Base-by-base conservation (phyloP, 2,888 invertebrate genomes). In the Aelia acuminata region DNA sequence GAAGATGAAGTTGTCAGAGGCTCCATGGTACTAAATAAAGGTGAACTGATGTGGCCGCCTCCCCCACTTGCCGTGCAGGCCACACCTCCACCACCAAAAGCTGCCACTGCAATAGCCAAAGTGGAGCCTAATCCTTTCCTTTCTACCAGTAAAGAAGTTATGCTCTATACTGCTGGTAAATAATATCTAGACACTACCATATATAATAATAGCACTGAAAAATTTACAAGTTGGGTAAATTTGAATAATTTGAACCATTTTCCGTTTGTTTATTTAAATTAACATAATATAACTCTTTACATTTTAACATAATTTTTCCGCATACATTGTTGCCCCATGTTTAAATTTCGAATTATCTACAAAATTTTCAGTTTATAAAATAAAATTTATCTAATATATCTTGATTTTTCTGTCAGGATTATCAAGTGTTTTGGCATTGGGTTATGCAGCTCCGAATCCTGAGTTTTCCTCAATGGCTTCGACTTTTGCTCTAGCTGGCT, bases 1-100 rank as follows among this genome's bases (percentile, higher is more conserved):
- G 95, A 96, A 90, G 97, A 98, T 92, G 97, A 98, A 92, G 97
- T 98, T 86, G 95, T 97, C 0, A 94, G 97, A 39, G 97, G 97
- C 0, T 95, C 96, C 85, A 96, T 97, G 90, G 94, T 98, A 80
- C 93, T 97, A 75, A 94, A 96, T 89, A 94, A 95, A 88, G 97
- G 97, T 0, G 93, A 95, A 91, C 92, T 96, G 88, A 92, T 96
- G 92, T 97, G 97, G 96, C 97, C 97, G 39, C 94, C 96, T 88
- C 97, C 97, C 89, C 94, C 94, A 31, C 93, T 93, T 89, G 92
- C 93, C 91, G 93, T 94, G 13, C 92, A 93, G 50, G 93, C 93
- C 2, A 93, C 94, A 13, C 92, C 93, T 11, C 91, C 93, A 2
- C 91, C 92, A 31, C 92, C 93, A 11, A 89, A 89, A 57, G 87